Base-by-base conservation (phyloP, 2,797 vertebrate genomes). In the Pteronotus mesoamericanus region DNA sequence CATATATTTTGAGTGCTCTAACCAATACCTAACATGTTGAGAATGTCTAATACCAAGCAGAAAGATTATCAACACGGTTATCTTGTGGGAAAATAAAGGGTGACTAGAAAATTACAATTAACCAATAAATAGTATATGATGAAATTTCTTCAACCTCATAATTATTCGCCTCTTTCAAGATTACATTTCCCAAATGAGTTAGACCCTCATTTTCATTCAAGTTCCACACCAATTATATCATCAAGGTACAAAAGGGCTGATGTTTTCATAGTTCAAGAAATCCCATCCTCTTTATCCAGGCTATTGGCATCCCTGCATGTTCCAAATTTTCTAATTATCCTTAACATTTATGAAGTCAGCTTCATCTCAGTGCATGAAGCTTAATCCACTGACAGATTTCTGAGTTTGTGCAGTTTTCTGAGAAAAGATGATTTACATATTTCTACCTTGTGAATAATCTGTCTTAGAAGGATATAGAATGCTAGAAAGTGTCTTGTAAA, bases 91-190 rank as follows among this genome's bases (percentile, higher is more conserved):
- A 95, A 94, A 94, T 69, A 39, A 85, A 57, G 69, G 77, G 75
- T 95, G 57, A 90, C 21, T 90, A 42, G 42, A 94, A 95, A 94
- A 71, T 57, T 91, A 72, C 77, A 94, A 89, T 74, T 68, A 85
- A 93, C 34, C 53, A 39, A 83, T 80, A 94, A 86, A 88, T 95
- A 78, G 34, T 78, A 6, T 57, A 34, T 74, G 22, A 74, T 91
- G 84, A 92, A 89, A 86, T 75, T 94, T 90, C 51, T 77, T 94
- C 55, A 48, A 89, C 55, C 55, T 93, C 85, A 9, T 61, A 92
- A 61, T 78, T 95, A 77, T 57, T 95, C 44, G 77, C 32, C 89
- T 94, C 86, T 83, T 90, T 91, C 94, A 93, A 91, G 24, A 91
- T 94, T 34, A 93, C 71, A 42, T 86, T 93, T 83, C 22, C 51